Evolutionary conservation across 2,888 invertebrate species (phyloP).

Genomic region (Adineta ricciae): DNA sequence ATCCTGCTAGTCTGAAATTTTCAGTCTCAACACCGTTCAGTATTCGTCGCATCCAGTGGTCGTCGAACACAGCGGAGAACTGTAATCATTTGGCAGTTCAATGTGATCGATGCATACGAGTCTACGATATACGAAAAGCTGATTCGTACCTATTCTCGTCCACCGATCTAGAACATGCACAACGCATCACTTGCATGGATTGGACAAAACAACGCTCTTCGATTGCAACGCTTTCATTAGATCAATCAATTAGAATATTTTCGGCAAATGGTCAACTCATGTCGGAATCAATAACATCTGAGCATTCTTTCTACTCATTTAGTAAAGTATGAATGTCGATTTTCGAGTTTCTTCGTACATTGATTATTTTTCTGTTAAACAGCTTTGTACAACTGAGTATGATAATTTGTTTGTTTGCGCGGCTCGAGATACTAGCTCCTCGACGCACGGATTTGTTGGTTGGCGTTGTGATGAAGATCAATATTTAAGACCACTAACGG

Average conservation of each 20-base stretch:
- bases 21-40: background rate
- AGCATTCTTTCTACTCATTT: background rate
- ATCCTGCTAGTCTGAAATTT: background rate
- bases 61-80: background rate
- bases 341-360: no score
- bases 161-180: background rate
- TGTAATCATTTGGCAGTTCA: background rate
- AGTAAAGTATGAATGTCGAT: background rate
- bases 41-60: slow-evolving; percentile 10
- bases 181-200: background rate
- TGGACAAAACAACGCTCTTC: background rate
- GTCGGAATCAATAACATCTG: background rate
- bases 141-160: background rate
- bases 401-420: background rate
- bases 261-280: background rate
- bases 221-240: background rate
- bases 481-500: background rate
- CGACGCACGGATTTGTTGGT: background rate
- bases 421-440: background rate
- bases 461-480: background rate
- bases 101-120: background rate
- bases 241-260: background rate
- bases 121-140: background rate
- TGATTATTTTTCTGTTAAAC: no score
- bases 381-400: background rate